Conservation (phyloP, 2,113 vertebrate species). For the Thomomys bottae region DNA sequence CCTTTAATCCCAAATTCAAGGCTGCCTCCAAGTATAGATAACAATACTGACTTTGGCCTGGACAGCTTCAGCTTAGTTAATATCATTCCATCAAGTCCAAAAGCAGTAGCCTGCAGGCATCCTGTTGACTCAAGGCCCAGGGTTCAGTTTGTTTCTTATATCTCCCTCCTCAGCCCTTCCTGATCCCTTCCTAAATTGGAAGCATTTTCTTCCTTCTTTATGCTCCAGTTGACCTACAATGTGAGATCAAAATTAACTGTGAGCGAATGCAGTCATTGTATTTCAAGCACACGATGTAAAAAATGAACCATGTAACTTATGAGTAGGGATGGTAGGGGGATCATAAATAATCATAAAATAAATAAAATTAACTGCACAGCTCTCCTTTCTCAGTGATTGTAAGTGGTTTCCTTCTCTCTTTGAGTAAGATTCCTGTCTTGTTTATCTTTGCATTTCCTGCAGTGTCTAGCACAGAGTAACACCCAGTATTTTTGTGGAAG, state of each 20-base stretch:
- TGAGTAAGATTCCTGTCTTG: not conserved
- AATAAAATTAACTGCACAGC: no score
- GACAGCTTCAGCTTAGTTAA: not conserved
- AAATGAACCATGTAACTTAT: no score
- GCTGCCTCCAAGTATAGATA: not conserved
- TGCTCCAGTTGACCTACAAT: constrained; percentile 4
- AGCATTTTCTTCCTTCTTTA: constrained; percentile 17
- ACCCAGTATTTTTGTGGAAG: not conserved
- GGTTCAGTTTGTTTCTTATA: constrained; percentile 3
- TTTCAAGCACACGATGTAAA: no score
- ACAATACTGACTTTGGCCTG: not conserved
- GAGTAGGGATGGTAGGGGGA: no score
- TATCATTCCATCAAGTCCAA: not conserved
- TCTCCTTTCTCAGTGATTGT: not conserved
- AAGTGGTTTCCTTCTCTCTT: not conserved
- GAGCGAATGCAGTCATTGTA: no score
- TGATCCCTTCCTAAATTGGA: not conserved
- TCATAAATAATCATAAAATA: no score
- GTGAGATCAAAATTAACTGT: constrained; percentile 8
- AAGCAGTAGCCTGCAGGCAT: not conserved
- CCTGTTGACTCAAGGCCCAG: not conserved
- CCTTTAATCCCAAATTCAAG: constrained; percentile 43
- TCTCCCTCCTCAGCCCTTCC: not conserved
- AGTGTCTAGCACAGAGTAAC: not conserved
- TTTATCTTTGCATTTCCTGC: not conserved